Evolutionary conservation across 2,888 invertebrate genomes (phyloP).

Genomic region (Agrotis segetum): DNA sequence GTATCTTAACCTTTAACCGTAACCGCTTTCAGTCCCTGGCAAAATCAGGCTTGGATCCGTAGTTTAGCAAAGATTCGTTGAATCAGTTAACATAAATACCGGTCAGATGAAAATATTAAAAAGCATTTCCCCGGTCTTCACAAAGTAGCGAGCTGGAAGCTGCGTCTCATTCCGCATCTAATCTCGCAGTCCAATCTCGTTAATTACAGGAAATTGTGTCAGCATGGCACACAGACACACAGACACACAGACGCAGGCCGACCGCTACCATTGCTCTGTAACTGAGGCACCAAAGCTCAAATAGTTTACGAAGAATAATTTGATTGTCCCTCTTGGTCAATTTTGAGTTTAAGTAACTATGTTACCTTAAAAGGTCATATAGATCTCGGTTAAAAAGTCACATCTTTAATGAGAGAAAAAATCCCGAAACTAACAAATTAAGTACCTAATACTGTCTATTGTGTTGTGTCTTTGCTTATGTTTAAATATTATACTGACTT

Average conservation of each 20-base stretch:
- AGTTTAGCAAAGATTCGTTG: not conserved
- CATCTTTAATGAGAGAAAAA: too few relatives aligned
- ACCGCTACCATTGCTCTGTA: not conserved
- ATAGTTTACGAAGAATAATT: not conserved
- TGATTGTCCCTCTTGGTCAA: not conserved
- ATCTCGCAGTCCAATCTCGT: conserved; percentile 30
- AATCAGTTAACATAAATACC: not conserved
- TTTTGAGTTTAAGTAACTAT: not conserved
- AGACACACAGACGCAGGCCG: not conserved
- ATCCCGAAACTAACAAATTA: not conserved
- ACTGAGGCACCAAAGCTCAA: not conserved
- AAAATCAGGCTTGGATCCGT: not conserved
- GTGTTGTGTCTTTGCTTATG: too few relatives aligned
- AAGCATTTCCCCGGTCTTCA: not conserved
- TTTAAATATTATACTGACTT: not conserved
- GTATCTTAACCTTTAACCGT: too few relatives aligned
- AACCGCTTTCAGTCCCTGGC: too few relatives aligned
- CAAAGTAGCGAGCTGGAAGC: conserved; percentile 9
- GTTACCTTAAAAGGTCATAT: not conserved
- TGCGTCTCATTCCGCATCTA: conserved; percentile 29
- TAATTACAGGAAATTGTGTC: conserved; percentile 29
- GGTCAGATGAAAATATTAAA: conserved; percentile 12
- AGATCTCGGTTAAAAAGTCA: not conserved
- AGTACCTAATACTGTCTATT: too few relatives aligned
- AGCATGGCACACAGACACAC: not conserved